These are phyloP conservation scores for Tigriopus californicus DNA, from an alignment of 2,888 invertebrate species.

Conservation along the genomic window DNA sequence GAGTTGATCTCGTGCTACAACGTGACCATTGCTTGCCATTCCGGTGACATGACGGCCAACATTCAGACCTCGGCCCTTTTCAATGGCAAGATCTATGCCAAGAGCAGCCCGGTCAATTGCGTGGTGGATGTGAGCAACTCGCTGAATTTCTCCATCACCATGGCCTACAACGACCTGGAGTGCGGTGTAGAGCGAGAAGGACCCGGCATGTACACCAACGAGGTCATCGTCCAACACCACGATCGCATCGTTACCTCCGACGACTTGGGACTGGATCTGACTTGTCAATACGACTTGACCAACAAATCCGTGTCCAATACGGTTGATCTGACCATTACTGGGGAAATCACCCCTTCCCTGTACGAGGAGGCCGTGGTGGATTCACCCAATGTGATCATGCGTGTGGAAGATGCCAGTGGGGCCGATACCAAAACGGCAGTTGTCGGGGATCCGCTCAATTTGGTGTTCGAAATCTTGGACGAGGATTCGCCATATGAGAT, in stretches of 20 bases:
- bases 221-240: conserved; percentile 76
- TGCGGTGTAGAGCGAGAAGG: conserved; percentile 80
- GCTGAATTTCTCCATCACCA: conserved; percentile 71
- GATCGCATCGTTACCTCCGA: conserved; percentile 86
- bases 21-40: conserved; percentile 72
- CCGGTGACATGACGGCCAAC: conserved; percentile 73
- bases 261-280: conserved; percentile 76
- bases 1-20: conserved; percentile 85
- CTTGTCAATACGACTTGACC: conserved; percentile 81
- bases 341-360: conserved; percentile 64
- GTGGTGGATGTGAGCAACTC: conserved; percentile 70
- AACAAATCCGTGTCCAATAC: conserved; percentile 86
- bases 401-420: conserved; percentile 37
- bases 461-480: conserved; percentile 78
- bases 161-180: conserved; percentile 79
- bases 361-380: conserved; percentile 78
- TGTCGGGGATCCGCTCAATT: conserved; percentile 75
- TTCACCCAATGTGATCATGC: conserved; percentile 82
- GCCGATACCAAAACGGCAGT: conserved; percentile 69
- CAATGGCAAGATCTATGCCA: conserved; percentile 85
- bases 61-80: conserved; percentile 80
- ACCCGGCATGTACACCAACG: conserved; percentile 66
- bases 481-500: conserved; percentile 85
- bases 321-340: conserved; percentile 51
- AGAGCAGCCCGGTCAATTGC: conserved; percentile 80